These are phyloP conservation scores for Sesamia inferens DNA, from an alignment of 2,888 invertebrate species.

Conservation along the genomic window DNA sequence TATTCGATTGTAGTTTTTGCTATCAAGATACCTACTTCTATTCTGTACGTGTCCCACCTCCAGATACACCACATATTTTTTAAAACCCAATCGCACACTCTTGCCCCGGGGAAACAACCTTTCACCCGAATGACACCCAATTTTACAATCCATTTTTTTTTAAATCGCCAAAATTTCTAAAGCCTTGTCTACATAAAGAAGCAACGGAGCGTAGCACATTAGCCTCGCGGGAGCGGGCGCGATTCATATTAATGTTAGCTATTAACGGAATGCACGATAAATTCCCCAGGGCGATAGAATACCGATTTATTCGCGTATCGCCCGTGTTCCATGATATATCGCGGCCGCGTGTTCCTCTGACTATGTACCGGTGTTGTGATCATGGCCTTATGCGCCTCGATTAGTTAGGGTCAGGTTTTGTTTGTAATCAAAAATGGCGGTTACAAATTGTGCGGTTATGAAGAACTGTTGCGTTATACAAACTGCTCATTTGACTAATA, in stretches of 20 bases:
- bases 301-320: constrained; percentile 79
- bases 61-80: constrained; percentile 5
- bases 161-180: constrained; percentile 55
- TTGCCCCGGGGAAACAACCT: constrained; percentile 11
- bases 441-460: not conserved
- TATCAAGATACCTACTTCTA: not conserved
- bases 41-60: not conserved
- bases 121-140: constrained; percentile 37
- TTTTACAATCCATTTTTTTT: constrained; percentile 46
- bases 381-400: constrained; percentile 59
- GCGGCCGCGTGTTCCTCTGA: constrained; percentile 62
- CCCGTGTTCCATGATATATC: constrained; percentile 65
- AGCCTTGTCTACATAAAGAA: constrained; percentile 60
- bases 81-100: constrained; percentile 12
- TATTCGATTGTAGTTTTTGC: too few species aligned
- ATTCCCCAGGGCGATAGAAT: constrained; percentile 78
- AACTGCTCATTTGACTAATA: not conserved
- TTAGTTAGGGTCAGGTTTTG: constrained; percentile 50
- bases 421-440: constrained; percentile 18
- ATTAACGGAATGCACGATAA: constrained; percentile 80
- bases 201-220: constrained; percentile 61
- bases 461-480: not conserved
- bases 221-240: constrained; percentile 66
- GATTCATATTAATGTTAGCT: constrained; percentile 82
- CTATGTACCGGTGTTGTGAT: constrained; percentile 62